Evolutionary conservation across 2,888 invertebrate species (phyloP), one percentile per base, ranked within the genome.

Genomic region (Tenthredo mesomela): DNA sequence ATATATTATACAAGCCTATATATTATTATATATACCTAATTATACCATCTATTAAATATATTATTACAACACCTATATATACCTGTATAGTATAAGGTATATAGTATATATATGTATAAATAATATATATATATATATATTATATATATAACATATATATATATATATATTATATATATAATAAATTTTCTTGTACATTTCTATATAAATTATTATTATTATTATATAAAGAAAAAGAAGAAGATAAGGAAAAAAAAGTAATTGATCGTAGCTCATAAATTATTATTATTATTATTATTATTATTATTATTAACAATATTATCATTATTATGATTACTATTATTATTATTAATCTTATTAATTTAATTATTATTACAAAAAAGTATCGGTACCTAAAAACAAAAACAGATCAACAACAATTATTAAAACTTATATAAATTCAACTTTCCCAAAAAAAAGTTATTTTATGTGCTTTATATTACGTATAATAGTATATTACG

Each of bases 141-240:
- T 29, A 29, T 2, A 29, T 15, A 75, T 7, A 4, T 4, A 33
- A 33, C 33, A n/a, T 50, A 75, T 54, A 43, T 40, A 71, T 18
- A n/a, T 50, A 75, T 54, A 43, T 29, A 77, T 50, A 33, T 15
- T 58, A 78, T 58, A 54, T 9, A n/a, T 71, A 43, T 37, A 91
- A 91, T 92, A 91, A 91, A 92, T 92, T 93, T 93, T 91, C 92
- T 92, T 93, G 92, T 93, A 93, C 90, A 93, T 93, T 92, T 89
- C 89, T 89, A 89, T 89, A 89, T 89, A 89, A 90, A 89, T 89
- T 89, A 89, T 89, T 88, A 88, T 88, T 43, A 47, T 50, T 21
- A 10, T 29, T 50, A 77, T 54, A 50, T 29, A 54, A 40, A 54
- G 3, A 0, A 77, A 50, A n/a, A 77, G 7, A 9, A 50, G 18